Base-by-base conservation (phyloP, 2,113 vertebrate genomes). In the Amblyornis subalaris region DNA sequence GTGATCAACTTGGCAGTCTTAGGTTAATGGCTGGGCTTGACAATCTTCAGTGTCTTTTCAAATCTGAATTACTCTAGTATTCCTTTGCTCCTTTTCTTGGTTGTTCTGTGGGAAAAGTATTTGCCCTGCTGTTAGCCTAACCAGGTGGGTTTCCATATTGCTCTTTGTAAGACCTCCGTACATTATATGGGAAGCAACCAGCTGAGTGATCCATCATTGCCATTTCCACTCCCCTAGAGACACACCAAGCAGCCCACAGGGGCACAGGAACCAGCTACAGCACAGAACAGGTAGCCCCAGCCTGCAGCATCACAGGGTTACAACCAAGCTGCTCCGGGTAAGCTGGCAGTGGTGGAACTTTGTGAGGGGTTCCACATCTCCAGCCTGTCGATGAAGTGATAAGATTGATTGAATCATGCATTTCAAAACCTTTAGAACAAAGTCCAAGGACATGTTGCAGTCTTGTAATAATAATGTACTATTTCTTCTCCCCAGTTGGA, bases 221-320 rank as follows among this genome's bases (percentile, higher is more conserved):
- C 5, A 0, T 14, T 31, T 89, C 31, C 10, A 6, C 16, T 53
- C 8, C 7, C 29, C 47, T 38, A n/a, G 57, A 61, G 50, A 67
- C 4, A 53, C 33, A 26, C 2, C 8, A 25, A 71, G 21, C 35
- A n/a, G 54, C 23, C 40, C 36, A 12, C 0, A 1, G n/a, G 42
- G 28, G 29, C 47, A 10, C 1, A 3, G 61, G 38, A 51, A 44
- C 23, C 22, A 58, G 51, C 40, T 31, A 20, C 4, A 74, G 55
- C 24, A 35, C 47, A 20, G 40, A 89, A 14, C 0, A 2, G 31
- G 40, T 7, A 79, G 18, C n/a, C 9, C 6, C 36, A 53, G 33
- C 25, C n/a, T 54, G 62, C 31, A 40, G 50, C 42, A 47, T 23
- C 3, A 3, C n/a, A 26, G 51, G 28, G 26, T 70, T 61, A 53